Evolutionary conservation across 1,140 invertebrate species (phyloP), one percentile per base, ranked within the genome.

Genomic region (Pseudomyrmex dendroicus): DNA sequence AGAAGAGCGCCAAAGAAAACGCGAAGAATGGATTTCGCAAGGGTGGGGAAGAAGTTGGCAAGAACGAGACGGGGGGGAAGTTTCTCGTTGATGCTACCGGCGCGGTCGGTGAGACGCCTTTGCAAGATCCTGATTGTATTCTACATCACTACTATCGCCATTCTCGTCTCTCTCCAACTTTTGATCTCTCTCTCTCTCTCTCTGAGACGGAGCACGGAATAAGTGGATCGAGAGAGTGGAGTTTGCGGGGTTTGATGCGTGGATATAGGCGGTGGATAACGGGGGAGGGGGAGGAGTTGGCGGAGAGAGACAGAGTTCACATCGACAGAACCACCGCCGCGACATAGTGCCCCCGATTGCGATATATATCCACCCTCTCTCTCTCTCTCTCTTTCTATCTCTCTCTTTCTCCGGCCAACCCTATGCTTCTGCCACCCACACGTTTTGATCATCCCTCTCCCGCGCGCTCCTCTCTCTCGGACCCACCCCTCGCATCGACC

Each of bases 261-360:
- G 82, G 52, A 35, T 35, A 35, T 35, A 35, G 35, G 57, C 17
- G 73, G n/a, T 54, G 44, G 52, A 48, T 48, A 35, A 78, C 2
- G n/a, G 0, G 67, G 62, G 22, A 0, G 67, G 62, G 22, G 20
- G 35, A 8, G 5, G 50, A 22, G 48, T 52, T 44, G 56, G 74
- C 64, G 84, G 22, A 48, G n/a, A 35, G 77, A 73, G 54, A 68
- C 73, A 25, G 74, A 88, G 87, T 88, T 85, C 83, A 70, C 84
- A 86, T 83, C 84, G 84, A 88, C 84, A 77, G 82, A 87, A 83
- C 86, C 87, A 87, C 84, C 90, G 87, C 77, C 90, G 90, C 91
- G 91, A 92, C 91, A 92, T 91, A 92, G 91, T 92, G 91, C 91
- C 91, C 91, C 86, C 91, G 87, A 92, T 92, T 89, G 90, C 90